Conservation (phyloP, 2,888 invertebrate species). For the Harpalus rubripes region DNA sequence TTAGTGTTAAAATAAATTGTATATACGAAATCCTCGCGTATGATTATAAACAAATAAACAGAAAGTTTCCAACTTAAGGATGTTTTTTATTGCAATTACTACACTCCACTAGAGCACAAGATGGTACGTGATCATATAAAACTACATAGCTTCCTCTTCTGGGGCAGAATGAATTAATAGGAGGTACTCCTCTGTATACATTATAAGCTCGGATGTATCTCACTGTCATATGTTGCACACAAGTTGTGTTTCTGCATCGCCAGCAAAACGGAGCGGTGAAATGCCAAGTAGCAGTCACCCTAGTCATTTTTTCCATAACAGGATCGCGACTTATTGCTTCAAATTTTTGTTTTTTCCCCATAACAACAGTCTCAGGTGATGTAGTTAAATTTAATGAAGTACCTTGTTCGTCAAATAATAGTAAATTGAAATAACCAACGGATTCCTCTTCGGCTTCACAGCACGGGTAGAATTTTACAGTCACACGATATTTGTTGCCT, state of each 20-base stretch:
- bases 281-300: not conserved
- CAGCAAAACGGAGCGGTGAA: slow-evolving; percentile 38
- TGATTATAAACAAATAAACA: slow-evolving; percentile 21
- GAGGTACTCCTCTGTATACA: not conserved
- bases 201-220: not conserved
- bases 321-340: not conserved
- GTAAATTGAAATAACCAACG: slow-evolving; percentile 23
- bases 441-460: slow-evolving; percentile 17
- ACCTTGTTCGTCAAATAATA: not conserved
- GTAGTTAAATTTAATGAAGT: not conserved
- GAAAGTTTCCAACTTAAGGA: slow-evolving; percentile 16
- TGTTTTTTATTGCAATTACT: not conserved
- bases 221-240: not conserved
- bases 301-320: not conserved
- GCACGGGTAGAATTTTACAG: slow-evolving; percentile 5
- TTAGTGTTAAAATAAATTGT: slow-evolving; percentile 76
- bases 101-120: not conserved
- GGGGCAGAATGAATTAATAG: not conserved
- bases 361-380: not conserved
- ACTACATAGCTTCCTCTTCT: not conserved
- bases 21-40: slow-evolving; percentile 70
- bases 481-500: not conserved
- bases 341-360: not conserved
- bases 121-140: slow-evolving; percentile 9
- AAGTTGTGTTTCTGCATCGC: slow-evolving; percentile 14